Percentiles rank a stretch among this genome's conserved stretches.
phyloP scores from a whole-genome alignment of 1,140 invertebrate genomes.

The Bombus terrestris region DNA sequence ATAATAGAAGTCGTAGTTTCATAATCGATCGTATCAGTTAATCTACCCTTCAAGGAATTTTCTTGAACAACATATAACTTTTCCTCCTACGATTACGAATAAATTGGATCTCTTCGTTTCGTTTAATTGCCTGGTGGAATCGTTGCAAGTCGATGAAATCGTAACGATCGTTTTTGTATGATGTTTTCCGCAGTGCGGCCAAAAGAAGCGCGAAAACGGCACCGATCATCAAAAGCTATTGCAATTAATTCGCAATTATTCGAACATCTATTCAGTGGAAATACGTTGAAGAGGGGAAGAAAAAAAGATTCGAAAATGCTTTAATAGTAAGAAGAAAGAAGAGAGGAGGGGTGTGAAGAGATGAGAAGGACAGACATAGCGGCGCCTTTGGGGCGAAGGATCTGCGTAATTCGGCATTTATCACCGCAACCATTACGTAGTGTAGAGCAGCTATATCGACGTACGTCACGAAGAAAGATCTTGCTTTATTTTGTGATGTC shows the following conservation, averaged over 20 bases:
- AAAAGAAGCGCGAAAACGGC: neutral
- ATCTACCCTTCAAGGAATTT: neutral
- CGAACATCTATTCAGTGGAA: neutral
- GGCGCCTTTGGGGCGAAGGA: slow-evolving; percentile 53
- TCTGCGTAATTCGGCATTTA: slow-evolving; percentile 55
- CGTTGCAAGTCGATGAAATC: slow-evolving; percentile 13
- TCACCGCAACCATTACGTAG: slow-evolving; percentile 29
- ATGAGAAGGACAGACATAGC: slow-evolving; percentile 17
- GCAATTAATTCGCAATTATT: slow-evolving; percentile 21
- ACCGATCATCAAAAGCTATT: neutral
- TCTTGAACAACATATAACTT: neutral
- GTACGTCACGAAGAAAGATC: neutral
- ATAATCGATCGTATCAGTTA: neutral
- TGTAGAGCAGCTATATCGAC: neutral
- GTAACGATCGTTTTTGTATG: slow-evolving; percentile 16
- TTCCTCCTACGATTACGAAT: neutral
- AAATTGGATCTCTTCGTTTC: neutral
- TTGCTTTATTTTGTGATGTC: neutral
- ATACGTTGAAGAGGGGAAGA: neutral
- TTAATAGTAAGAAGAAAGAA: neutral
- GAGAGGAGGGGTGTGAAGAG: neutral
- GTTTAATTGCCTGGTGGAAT: neutral
- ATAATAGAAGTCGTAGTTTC: neutral
- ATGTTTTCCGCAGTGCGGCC: too few relatives aligned
- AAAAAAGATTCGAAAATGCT: neutral